These are phyloP conservation scores for Aleiodes alternator DNA, from an alignment of 2,888 invertebrate genomes.

Conservation along the genomic window DNA sequence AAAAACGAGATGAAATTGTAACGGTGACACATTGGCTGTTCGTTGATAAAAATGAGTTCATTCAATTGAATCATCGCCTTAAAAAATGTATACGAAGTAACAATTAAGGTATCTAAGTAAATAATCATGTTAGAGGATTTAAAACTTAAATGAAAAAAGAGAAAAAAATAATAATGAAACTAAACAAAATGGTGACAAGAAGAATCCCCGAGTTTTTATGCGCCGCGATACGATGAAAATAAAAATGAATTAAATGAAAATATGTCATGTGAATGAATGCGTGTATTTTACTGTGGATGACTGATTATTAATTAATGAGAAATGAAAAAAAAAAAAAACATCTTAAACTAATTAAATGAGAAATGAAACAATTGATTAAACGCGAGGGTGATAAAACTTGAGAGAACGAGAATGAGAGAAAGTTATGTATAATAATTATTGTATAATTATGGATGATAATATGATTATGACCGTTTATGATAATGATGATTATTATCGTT, in stretches of 20 bases:
- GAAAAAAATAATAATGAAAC: conserved; percentile 35
- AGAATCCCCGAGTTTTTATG: conserved; percentile 73
- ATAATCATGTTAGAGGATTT: conserved; percentile 74
- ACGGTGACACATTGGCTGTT: conserved; percentile 72
- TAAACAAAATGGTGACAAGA: no score
- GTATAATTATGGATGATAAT: conserved; percentile 68
- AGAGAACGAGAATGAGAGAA: conserved; percentile 56
- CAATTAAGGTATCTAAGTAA: conserved; percentile 74
- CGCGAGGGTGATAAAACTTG: conserved; percentile 54
- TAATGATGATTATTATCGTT: conserved; percentile 63
- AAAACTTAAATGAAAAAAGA: conserved; percentile 51
- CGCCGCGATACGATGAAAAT: conserved; percentile 64
- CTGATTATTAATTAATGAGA: conserved; percentile 32
- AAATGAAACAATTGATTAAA: conserved; percentile 50
- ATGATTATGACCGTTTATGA: conserved; percentile 60
- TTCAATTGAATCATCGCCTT: conserved; percentile 76
- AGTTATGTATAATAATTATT: conserved; percentile 73
- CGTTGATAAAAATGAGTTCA: conserved; percentile 72
- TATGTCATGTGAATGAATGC: conserved; percentile 38
- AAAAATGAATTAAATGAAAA: conserved; percentile 42
- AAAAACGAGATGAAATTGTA: background rate
- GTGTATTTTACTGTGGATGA: conserved; percentile 49
- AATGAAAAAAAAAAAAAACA: conserved; percentile 39
- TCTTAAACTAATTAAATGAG: conserved; percentile 43
- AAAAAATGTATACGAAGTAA: conserved; percentile 76